Conservation (phyloP, 1,140 invertebrate genomes). For the Pseudomyrmex concolor region DNA sequence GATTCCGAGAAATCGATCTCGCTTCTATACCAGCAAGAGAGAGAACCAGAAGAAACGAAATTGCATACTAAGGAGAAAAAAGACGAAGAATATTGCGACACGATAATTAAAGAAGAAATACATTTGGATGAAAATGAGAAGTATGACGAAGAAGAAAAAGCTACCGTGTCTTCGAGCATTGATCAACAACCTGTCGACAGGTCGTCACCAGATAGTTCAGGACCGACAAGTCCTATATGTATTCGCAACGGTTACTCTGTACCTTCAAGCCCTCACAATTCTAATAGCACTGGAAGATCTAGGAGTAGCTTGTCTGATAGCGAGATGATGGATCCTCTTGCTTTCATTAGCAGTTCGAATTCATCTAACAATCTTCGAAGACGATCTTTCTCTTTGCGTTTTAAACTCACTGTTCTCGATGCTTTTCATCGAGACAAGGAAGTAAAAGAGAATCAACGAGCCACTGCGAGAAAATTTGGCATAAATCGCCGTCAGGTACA, state of each 20-base stretch:
- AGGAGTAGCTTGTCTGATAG: constrained; percentile 79
- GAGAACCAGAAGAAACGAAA: constrained; percentile 63
- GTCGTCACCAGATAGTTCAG: constrained; percentile 30
- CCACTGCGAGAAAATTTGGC: constrained; percentile 87
- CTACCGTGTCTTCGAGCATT: constrained; percentile 38
- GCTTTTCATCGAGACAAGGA: constrained; percentile 84
- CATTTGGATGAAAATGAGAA: constrained; percentile 38
- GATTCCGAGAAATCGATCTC: constrained; percentile 73
- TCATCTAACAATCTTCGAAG: constrained; percentile 77
- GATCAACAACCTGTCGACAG: constrained; percentile 66
- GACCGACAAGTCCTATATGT: constrained; percentile 42
- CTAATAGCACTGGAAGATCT: constrained; percentile 73
- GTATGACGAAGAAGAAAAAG: constrained; percentile 46
- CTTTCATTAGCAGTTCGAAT: constrained; percentile 53
- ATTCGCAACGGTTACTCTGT: constrained; percentile 72
- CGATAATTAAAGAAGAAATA: constrained; percentile 58
- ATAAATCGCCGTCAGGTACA: constrained; percentile 88
- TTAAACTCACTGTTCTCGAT: constrained; percentile 86
- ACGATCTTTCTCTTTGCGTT: constrained; percentile 85
- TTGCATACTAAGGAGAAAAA: constrained; percentile 50
- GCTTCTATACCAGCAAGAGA: constrained; percentile 39
- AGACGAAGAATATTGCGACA: constrained; percentile 31
- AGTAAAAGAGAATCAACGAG: constrained; percentile 87
- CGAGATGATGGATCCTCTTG: constrained; percentile 75
- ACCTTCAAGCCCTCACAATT: constrained; percentile 77